Base-by-base conservation (phyloP, 2,888 invertebrate genomes). In the Acleris emargana region DNA sequence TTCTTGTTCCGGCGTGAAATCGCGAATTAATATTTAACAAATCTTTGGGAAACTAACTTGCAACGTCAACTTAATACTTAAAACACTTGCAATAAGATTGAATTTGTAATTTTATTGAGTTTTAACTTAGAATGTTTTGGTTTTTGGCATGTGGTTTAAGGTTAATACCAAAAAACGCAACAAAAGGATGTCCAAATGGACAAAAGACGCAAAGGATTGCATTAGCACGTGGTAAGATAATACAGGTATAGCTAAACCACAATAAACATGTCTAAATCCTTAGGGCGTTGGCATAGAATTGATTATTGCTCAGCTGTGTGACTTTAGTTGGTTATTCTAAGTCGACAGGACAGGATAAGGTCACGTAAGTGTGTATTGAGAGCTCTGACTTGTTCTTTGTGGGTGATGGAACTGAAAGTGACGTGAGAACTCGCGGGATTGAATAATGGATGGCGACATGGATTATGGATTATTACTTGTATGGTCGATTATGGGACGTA, bases 361-460 rank as follows among this genome's bases (percentile, higher is more conserved):
- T 79, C 90, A 90, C 90, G 90, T 89, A 80, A 75, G 61, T 70
- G 63, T 62, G 32, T 62, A 66, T 68, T 68, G 69, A 70, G 67
- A 70, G 64, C 53, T 68, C 62, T 67, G 61, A 64, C 51, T 62
- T 43, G 64, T 53, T 59, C 72, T 71, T 72, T 73, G 69, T 72
- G 69, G 64, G 67, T 58, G 58, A 67, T 89, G 61, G 89, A 89
- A 74, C 77, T 74, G 76, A 86, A 81, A 79, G 67, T 79, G 84
- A 86, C 89, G 89, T 89, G 89, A 87, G 85, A 82, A 78, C 69
- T 67, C 67, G 64, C 55, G 45, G 45, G 45, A n/a, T 45, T 2
- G n/a, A 45, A 45, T 16, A n/a, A 45, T 45, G 16, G 38, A 38
- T 13, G 38, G 13, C 32, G 9, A 38, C 38, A 38, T 17, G 45